These are phyloP conservation scores for Halcyon malimbica DNA, from an alignment of 2,113 vertebrate species.

Conservation along the genomic window DNA sequence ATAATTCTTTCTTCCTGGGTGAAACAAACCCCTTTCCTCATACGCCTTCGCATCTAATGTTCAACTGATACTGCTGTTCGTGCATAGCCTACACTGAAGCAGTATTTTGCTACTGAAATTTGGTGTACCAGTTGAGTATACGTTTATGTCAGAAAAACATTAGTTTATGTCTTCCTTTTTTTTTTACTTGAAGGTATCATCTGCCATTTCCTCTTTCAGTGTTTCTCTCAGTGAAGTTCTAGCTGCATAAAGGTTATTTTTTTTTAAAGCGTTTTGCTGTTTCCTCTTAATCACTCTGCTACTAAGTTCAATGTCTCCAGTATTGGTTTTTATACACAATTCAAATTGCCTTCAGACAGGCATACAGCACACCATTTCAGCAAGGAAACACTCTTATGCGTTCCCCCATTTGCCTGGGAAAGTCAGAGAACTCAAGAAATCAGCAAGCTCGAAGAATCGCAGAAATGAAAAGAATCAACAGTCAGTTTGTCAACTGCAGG, in stretches of 20 bases:
- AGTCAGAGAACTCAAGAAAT: neutral
- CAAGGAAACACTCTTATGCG: neutral
- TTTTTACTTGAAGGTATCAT: neutral
- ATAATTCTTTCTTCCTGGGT: neutral
- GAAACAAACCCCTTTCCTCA: neutral
- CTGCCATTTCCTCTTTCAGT: neutral
- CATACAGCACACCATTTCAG: neutral
- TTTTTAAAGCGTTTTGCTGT: neutral
- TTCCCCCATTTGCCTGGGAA: neutral
- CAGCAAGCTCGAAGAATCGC: neutral
- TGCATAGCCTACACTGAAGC: fast-evolving
- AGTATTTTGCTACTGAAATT: neutral
- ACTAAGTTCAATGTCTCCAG: neutral
- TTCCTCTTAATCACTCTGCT: neutral
- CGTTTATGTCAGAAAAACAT: neutral
- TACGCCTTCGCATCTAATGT: neutral
- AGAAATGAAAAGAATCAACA: neutral
- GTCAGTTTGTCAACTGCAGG: neutral
- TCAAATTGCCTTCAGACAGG: neutral
- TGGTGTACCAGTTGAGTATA: neutral
- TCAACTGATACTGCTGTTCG: neutral
- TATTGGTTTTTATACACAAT: neutral
- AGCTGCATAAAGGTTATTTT: neutral
- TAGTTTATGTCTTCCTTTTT: neutral
- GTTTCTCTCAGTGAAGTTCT: neutral